A percentile compares a stretch with the other conserved stretches of the same genome.
Conservation (phyloP, 1,140 invertebrate genomes). For the Neodiprion fabricii region DNA sequence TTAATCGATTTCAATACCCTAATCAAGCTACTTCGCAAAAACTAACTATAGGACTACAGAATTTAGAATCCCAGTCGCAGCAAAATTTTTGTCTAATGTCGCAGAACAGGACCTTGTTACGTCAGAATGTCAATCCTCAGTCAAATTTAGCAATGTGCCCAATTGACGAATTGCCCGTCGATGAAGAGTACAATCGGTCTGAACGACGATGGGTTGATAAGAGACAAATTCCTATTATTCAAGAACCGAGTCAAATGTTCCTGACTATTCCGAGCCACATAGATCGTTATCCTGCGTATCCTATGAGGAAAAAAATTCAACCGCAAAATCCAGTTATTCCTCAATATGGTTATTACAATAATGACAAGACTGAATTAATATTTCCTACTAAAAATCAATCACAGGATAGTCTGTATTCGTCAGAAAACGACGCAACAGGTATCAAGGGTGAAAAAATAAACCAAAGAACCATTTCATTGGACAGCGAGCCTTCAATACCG, state of each 20-base stretch:
- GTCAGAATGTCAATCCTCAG: slow-evolving; percentile 33
- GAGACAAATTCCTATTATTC: slow-evolving; percentile 40
- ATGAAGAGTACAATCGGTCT: slow-evolving; percentile 26
- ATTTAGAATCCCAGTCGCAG: slow-evolving; percentile 9
- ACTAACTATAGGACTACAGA: not conserved
- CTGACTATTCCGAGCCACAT: slow-evolving; percentile 45
- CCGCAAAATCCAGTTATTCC: slow-evolving; percentile 10
- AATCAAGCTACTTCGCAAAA: slow-evolving; percentile 27
- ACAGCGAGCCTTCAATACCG: slow-evolving; percentile 40
- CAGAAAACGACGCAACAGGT: slow-evolving; percentile 1
- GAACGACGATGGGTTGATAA: slow-evolving; percentile 37
- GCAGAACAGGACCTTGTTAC: slow-evolving; percentile 20
- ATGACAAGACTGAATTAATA: slow-evolving; percentile 43
- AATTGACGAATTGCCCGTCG: slow-evolving; percentile 30
- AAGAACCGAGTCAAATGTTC: slow-evolving; percentile 43
- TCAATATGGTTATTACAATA: slow-evolving; percentile 39
- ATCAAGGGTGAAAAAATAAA: slow-evolving; percentile 21
- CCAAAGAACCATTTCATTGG: slow-evolving; percentile 29
- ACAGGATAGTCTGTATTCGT: slow-evolving; percentile 26
- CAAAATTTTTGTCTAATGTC: slow-evolving; percentile 1
- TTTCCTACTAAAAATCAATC: slow-evolving; percentile 34
- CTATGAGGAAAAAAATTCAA: slow-evolving; percentile 28
- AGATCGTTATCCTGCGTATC: slow-evolving; percentile 45
- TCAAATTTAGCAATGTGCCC: slow-evolving; percentile 37
- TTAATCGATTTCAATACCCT: slow-evolving; percentile 24